A percentile compares a stretch with the other conserved stretches of the same genome.
Evolutionary conservation across 2,888 invertebrate species (phyloP).

Genomic region (Caenorhabditis virilis): DNA sequence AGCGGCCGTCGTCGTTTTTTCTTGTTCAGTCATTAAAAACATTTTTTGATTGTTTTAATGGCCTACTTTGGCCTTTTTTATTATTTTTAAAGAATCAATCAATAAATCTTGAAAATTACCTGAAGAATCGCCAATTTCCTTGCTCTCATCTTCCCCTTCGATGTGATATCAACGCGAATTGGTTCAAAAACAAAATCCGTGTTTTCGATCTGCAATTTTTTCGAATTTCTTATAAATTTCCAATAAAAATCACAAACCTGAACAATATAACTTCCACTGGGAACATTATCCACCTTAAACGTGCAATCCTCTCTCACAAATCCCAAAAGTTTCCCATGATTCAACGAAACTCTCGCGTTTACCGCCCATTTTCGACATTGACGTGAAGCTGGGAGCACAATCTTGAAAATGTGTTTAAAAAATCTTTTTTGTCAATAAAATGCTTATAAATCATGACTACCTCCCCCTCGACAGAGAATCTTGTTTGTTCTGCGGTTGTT

Average conservation of each 20-base stretch:
- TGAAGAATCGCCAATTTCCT: conserved; percentile 91
- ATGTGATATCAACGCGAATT: conserved; percentile 92
- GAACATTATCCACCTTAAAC: conserved; percentile 85
- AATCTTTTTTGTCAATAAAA: conserved; percentile 7
- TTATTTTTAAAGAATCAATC: too few species aligned
- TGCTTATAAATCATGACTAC: conserved; percentile 5
- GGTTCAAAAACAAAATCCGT: conserved; percentile 91
- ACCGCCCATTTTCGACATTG: conserved; percentile 55
- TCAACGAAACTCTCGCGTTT: conserved; percentile 57
- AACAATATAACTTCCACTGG: conserved; percentile 86
- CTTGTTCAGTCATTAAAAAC: too few species aligned
- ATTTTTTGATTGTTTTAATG: too few species aligned
- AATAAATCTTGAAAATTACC: too few species aligned
- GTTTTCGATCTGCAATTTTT: conserved; percentile 73
- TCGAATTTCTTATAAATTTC: not conserved
- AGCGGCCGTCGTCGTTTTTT: too few species aligned
- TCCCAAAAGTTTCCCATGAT: conserved; percentile 62
- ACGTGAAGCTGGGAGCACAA: conserved; percentile 43
- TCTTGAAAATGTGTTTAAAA: conserved; percentile 9
- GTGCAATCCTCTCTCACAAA: conserved; percentile 82
- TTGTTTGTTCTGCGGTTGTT: conserved; percentile 9
- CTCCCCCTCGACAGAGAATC: conserved; percentile 37
- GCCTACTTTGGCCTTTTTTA: too few species aligned
- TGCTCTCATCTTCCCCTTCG: conserved; percentile 93
- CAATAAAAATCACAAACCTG: conserved; percentile 75